phyloP scores from a whole-genome alignment of 2,797 vertebrate genomes.

The Hyperoplus immaculatus region DNA sequence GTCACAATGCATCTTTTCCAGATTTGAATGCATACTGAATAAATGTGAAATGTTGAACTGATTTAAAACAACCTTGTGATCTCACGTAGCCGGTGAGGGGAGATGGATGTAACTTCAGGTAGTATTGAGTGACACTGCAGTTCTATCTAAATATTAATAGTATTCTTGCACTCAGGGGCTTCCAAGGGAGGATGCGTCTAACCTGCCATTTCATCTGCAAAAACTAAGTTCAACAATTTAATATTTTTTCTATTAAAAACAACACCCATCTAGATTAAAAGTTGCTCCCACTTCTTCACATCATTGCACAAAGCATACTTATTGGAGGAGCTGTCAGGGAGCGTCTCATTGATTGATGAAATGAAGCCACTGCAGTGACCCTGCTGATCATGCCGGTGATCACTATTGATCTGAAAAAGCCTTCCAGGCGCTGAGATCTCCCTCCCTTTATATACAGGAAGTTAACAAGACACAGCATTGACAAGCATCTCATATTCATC shows the following conservation, averaged over 20 bases:
- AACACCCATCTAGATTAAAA: background rate
- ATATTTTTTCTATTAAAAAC: background rate
- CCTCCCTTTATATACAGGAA: background rate
- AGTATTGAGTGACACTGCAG: background rate
- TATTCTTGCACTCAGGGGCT: background rate
- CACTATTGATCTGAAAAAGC: slow-evolving; percentile 27
- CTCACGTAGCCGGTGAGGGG: slow-evolving; percentile 20
- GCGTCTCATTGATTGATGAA: slow-evolving; percentile 9
- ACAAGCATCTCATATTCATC: background rate
- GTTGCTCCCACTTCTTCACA: slow-evolving; percentile 1
- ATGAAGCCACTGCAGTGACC: slow-evolving; percentile 16
- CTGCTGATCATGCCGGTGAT: slow-evolving; percentile 33
- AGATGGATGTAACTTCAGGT: background rate
- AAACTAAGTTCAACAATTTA: background rate
- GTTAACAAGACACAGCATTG: background rate
- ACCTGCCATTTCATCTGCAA: background rate
- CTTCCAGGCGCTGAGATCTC: background rate
- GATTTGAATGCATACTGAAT: background rate
- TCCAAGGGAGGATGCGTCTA: too few relatives aligned
- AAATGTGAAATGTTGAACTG: background rate
- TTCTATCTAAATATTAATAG: background rate
- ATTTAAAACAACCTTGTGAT: background rate
- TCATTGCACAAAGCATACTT: slow-evolving; percentile 6
- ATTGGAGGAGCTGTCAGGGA: background rate
- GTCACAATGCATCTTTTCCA: background rate